Evolutionary conservation across 2,113 vertebrate species (phyloP).

Genomic region (Labeo rohita): DNA sequence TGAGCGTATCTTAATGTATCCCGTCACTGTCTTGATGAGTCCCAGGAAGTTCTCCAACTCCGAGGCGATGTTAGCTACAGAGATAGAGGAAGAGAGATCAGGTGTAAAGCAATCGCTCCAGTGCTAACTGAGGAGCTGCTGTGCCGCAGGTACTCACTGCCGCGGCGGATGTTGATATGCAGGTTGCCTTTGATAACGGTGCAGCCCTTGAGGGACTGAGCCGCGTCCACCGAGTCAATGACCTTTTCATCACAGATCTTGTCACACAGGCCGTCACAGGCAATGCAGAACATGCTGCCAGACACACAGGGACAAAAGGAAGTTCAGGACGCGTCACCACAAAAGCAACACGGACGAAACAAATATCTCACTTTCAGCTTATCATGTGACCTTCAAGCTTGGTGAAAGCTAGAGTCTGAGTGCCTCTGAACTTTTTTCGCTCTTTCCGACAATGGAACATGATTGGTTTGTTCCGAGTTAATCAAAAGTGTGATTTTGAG

Average conservation of each 20-base stretch:
- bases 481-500: neutral
- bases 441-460: neutral
- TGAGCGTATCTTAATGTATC: constrained; percentile 91
- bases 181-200: constrained; percentile 94
- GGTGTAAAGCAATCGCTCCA: too few species aligned
- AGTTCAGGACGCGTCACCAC: neutral
- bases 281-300: constrained; percentile 90
- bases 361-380: neutral
- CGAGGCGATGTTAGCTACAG: constrained; percentile 89
- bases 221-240: constrained; percentile 93
- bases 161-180: constrained; percentile 94
- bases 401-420: neutral
- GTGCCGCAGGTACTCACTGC: constrained; percentile 85
- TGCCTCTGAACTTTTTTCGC: neutral
- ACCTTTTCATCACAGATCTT: constrained; percentile 90
- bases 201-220: constrained; percentile 93
- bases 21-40: constrained; percentile 93
- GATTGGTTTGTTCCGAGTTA: neutral
- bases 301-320: constrained; percentile 27
- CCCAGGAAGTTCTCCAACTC: constrained; percentile 98
- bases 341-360: neutral
- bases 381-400: neutral
- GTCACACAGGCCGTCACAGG: constrained; percentile 93
- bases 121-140: neutral
- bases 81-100: neutral